Base-by-base conservation (phyloP, 2,888 invertebrate species). In the Podabrus alpinus region DNA sequence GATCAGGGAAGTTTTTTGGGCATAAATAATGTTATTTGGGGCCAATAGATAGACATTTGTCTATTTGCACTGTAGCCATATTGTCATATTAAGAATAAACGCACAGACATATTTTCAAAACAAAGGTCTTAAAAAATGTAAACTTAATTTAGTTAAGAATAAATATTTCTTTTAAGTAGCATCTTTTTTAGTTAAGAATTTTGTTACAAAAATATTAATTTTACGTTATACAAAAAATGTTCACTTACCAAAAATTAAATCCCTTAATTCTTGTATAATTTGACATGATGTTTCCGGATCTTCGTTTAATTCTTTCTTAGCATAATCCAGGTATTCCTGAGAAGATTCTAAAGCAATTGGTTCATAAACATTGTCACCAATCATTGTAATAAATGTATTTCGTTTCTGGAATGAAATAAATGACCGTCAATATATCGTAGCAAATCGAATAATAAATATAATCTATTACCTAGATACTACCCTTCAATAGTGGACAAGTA, bases 201-300 rank as follows among this genome's bases (percentile, higher is more conserved):
- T n/a, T n/a, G n/a, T n/a, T n/a, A n/a, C n/a, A n/a, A n/a, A n/a
- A n/a, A n/a, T n/a, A n/a, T n/a, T n/a, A n/a, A n/a, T n/a, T n/a
- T n/a, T n/a, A n/a, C n/a, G n/a, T n/a, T n/a, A n/a, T n/a, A 59
- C 11, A 15, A 68, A 60, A 60, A 60, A 74, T 17, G 59, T 68
- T 66, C 15, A 79, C 87, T 84, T 86, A 94, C 94, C 94, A 83
- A 91, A 92, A 81, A 95, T 93, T 89, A 94, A 90, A 83, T 93
- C 93, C 59, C 92, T 89, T 59, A 95, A 90, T 82, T 95, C 93
- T 79, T 92, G 91, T 72, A 95, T 88, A n/a, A 91, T 90, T 82
- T 92, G 90, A 60, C 91, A 89, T 79, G 90, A 90, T 15, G 91
- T 92, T 83, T 92, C 92, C 1, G 93, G 92, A 81, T 92, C 90